Conservation (phyloP, 2,113 vertebrate genomes). For the Cyprinodon brontotheroides region DNA sequence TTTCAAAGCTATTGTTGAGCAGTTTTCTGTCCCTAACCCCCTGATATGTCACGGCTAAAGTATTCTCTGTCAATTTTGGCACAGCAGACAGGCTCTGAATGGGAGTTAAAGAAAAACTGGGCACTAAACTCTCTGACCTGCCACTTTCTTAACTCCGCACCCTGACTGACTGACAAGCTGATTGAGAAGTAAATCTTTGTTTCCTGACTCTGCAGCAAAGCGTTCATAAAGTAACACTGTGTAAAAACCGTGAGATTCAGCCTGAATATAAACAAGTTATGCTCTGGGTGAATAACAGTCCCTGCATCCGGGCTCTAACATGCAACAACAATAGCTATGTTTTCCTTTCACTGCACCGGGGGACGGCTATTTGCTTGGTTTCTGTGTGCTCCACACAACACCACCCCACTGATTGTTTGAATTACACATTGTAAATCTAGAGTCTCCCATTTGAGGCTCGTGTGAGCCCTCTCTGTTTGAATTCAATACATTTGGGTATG, state of each 20-base stretch:
- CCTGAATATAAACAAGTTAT: conserved; percentile 68
- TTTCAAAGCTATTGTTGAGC: conserved; percentile 45
- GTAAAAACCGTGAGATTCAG: conserved; percentile 55
- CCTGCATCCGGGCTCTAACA: conserved; percentile 33
- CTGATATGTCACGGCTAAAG: conserved; percentile 26
- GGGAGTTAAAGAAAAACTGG: conserved; percentile 19
- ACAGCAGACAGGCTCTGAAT: conserved; percentile 34
- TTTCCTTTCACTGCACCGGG: conserved; percentile 59
- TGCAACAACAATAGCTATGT: conserved; percentile 56
- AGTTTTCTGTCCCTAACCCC: conserved; percentile 8
- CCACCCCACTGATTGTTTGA: conserved; percentile 63
- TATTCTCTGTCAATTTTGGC: conserved; percentile 36
- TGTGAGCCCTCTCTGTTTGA: conserved; percentile 61
- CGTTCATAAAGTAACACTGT: conserved; percentile 42
- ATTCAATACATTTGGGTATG: conserved; percentile 68
- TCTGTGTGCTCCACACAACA: conserved; percentile 47
- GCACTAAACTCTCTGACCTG: conserved; percentile 41
- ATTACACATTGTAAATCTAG: conserved; percentile 67
- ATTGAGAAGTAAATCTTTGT: conserved; percentile 49
- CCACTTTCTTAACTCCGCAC: conserved; percentile 29
- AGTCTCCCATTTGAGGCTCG: conserved; percentile 51
- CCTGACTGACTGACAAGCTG: conserved; percentile 59
- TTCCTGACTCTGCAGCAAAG: conserved; percentile 29
- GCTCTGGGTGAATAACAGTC: conserved; percentile 53
- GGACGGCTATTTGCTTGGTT: conserved; percentile 58